Base-by-base conservation (phyloP, 2,113 vertebrate genomes). In the Columba livia region DNA sequence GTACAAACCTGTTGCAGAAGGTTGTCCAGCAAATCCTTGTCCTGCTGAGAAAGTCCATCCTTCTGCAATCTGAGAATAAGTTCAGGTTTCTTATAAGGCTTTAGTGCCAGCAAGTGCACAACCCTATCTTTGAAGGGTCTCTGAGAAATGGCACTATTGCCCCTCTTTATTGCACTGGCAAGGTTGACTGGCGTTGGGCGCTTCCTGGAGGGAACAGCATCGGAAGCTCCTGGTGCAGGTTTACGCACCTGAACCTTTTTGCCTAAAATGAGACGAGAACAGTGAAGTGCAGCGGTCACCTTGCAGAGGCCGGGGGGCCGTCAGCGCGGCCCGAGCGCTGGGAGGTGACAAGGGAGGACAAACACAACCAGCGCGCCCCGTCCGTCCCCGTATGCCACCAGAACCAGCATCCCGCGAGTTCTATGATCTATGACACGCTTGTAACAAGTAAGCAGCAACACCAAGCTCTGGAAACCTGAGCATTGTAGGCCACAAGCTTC, bases 51-150 rank as follows among this genome's bases (percentile, higher is more conserved):
- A 88, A 99, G 98, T 53, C 99, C 99, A 5, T 99, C 99, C 95
- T 99, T 99, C 97, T 99, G 99, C 87, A 99, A 97, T 89, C 99
- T 98, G 89, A 99, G 98, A 86, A 99, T 98, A 75, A 99, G 98
- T 91, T 99, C 99, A 0, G 99, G 98, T 96, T 99, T 99, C 97
- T 98, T 98, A 92, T 99, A 99, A 91, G 99, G 99, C 97, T 99
- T 99, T 51, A 99, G 98, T 21, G 99, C 99, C 97, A 99, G 98
- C 91, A 99, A 97, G 97, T 99, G 99, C 71, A 99, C 95, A 72
- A 99, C 98, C 32, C 99, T 98, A 81, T 99, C 99, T 64, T 98
- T 98, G 94, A 99, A 98, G 31, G 99, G 99, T 88, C 98, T 97
- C 90, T 98, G 98, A 34, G 98, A 98, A 62, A 98, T 93, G 0